These are phyloP conservation scores for Drosophila elegans DNA, from an alignment of 1,140 invertebrate species.

Conservation along the genomic window DNA sequence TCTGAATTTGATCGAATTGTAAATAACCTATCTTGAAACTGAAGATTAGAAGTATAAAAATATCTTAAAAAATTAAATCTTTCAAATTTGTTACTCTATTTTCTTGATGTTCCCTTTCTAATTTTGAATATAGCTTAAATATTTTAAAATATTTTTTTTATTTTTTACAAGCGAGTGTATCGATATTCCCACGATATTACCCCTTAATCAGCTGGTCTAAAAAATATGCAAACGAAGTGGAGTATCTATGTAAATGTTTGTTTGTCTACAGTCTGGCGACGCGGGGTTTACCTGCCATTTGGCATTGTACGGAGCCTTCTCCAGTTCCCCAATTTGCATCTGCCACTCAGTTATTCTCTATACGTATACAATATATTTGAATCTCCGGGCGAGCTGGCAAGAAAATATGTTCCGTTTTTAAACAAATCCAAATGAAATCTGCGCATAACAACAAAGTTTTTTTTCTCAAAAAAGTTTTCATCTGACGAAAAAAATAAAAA, in stretches of 20 bases:
- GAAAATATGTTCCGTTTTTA: slow-evolving; percentile 73
- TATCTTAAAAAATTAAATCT: too few relatives aligned
- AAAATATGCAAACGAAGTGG: slow-evolving; percentile 72
- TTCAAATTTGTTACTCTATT: too few relatives aligned
- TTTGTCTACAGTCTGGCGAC: slow-evolving; percentile 42
- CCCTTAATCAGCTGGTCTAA: slow-evolving; percentile 23
- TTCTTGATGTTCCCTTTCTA: too few relatives aligned
- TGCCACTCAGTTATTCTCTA: slow-evolving; percentile 2
- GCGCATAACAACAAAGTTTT: slow-evolving; percentile 74
- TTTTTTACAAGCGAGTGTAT: neutral
- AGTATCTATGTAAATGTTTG: slow-evolving; percentile 76
- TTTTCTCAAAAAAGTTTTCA: slow-evolving; percentile 33
- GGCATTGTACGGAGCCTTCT: slow-evolving; percentile 40
- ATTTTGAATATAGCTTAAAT: too few relatives aligned
- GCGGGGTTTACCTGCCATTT: slow-evolving; percentile 61
- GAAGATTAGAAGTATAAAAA: too few relatives aligned
- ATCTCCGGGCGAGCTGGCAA: slow-evolving; percentile 19
- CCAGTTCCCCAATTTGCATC: slow-evolving; percentile 21
- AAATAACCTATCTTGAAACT: neutral
- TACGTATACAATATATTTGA: slow-evolving; percentile 23
- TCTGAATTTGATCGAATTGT: slow-evolving; percentile 1
- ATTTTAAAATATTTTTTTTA: too few relatives aligned
- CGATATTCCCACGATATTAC: slow-evolving; percentile 32
- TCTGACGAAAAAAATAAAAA: slow-evolving; percentile 28
- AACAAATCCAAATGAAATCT: slow-evolving; percentile 79